Evolutionary conservation across 30 jellyfish, hydroid and myxozoan species (phyloP).

Genomic region (Pseudorhiza aurosa): DNA sequence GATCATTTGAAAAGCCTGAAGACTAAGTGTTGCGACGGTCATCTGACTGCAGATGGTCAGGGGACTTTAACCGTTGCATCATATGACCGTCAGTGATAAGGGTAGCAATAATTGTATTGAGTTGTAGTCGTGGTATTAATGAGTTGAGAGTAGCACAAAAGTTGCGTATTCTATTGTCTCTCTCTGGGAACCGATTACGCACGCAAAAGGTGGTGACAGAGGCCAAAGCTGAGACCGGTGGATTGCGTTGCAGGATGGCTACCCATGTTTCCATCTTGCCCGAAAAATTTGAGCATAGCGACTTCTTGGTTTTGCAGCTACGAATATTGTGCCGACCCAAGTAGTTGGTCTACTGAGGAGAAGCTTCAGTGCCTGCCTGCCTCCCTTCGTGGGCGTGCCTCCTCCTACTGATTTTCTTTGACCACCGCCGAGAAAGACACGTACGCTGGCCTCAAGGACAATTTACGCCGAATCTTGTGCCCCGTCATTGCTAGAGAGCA

Average conservation of each 20-base stretch:
- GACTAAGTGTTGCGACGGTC: no score
- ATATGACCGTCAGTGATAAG: no score
- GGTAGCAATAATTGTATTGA: no score
- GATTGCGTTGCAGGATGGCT: no score
- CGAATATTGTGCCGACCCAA: slow-evolving; percentile 40
- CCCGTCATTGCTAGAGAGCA: slow-evolving; percentile 31
- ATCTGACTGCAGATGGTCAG: no score
- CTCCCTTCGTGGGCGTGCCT: slow-evolving; percentile 29
- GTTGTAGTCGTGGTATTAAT: no score
- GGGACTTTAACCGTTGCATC: no score
- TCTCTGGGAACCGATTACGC: no score
- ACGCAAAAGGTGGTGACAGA: slow-evolving; percentile 7
- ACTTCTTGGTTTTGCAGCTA: slow-evolving; percentile 34
- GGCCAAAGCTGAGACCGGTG: background rate
- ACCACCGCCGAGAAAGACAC: slow-evolving; percentile 30
- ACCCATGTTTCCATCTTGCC: slow-evolving; percentile 53
- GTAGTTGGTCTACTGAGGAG: slow-evolving; percentile 9
- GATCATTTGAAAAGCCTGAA: no score
- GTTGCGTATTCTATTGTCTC: no score
- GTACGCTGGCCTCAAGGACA: background rate
- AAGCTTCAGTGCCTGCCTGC: slow-evolving; percentile 13
- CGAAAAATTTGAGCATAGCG: slow-evolving; percentile 27
- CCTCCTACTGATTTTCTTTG: slow-evolving; percentile 31
- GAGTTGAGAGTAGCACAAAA: no score
- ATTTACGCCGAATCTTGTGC: slow-evolving; percentile 8